Evolutionary conservation across 1,140 invertebrate genomes (phyloP), one percentile per base, ranked within the genome.

Genomic region (Caenorhabditis tropicalis): DNA sequence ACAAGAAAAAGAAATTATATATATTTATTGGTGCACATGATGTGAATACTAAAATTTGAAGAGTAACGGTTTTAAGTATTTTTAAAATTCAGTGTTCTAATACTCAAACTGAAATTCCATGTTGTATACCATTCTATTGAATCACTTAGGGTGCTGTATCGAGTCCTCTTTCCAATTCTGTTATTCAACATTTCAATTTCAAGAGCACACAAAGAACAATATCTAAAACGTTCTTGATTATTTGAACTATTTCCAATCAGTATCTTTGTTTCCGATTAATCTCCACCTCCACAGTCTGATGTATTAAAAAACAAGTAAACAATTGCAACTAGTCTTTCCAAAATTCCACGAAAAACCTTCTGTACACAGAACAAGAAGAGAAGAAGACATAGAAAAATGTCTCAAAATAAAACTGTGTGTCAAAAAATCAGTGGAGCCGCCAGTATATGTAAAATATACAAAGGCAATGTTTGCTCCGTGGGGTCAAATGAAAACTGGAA

Each of bases 401-500:
- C 65, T 74, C 65, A 74, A 74, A 74, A 74, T 74, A 74, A 74
- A 74, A 43, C 65, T 43, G 65, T 46, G 65, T 74, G 65, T 6
- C 3, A 43, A 74, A 74, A 43, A 74, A 43, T 43, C 36, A 74
- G 58, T 74, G 65, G 36, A 74, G 65, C 65, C 36, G 10, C 7
- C n/a, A 43, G 65, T 43, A 43, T 74, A 74, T 74, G 65, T 74
- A 74, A n/a, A 74, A n/a, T 74, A 74, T 43, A 74, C 36, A 74
- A 33, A 74, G n/a, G n/a, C 65, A 74, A 74, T 74, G 65, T 74
- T 74, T 74, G 65, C 65, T 74, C 36, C 65, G 65, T 74, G 19
- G 65, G 65, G 65, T 74, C 65, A 74, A n/a, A 74, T 74, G 36
- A 65, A 74, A 74, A 74, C 65, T 74, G 65, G 65, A 74, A 74